phyloP scores from a whole-genome alignment of 2,113 vertebrate species.

The Daubentonia madagascariensis region DNA sequence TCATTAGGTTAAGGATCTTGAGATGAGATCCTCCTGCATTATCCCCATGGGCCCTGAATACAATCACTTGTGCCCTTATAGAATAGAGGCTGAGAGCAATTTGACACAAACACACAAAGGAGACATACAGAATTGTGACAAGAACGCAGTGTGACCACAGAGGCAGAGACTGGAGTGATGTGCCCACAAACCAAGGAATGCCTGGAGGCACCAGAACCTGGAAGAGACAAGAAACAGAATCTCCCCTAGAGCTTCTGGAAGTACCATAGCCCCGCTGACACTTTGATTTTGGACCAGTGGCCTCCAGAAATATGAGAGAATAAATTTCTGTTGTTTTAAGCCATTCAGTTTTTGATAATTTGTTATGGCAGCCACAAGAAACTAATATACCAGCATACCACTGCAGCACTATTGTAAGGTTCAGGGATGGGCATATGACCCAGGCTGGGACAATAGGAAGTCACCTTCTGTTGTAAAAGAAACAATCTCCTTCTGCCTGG shows the following conservation, averaged over 20 bases:
- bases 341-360: background rate
- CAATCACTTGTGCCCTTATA: background rate
- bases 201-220: background rate
- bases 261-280: background rate
- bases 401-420: rapidly evolving
- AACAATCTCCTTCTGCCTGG: background rate
- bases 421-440: background rate
- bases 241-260: background rate
- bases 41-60: background rate
- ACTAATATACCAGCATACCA: background rate
- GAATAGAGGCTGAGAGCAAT: background rate
- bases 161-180: background rate
- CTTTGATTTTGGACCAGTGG: background rate
- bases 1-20: slow-evolving; percentile 1
- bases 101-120: background rate
- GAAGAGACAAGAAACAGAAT: background rate
- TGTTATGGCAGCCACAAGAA: background rate
- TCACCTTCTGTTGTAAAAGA: background rate
- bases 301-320: slow-evolving; percentile 5
- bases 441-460: background rate
- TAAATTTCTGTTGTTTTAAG: background rate
- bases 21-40: background rate
- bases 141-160: background rate
- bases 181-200: background rate
- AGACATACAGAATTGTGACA: background rate